Evolutionary conservation across 64 coral and sea anemone species (phyloP), one percentile per base, ranked within the genome.

Genomic region (Trachythela sp.): DNA sequence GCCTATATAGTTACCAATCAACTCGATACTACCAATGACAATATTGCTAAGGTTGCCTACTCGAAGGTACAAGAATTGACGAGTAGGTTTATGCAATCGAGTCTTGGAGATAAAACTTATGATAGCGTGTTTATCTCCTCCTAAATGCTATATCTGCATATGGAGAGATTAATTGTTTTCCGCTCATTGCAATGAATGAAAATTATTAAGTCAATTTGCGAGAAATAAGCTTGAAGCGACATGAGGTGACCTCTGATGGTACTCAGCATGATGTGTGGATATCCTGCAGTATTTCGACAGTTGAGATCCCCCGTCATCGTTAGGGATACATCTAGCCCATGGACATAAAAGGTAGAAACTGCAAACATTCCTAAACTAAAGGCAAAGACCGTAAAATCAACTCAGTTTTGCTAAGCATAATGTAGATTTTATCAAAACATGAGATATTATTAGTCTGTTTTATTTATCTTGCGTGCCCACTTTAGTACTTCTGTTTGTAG

Each of bases 181-280:
- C 56, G 24, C 56, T 64, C 56, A 64, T 64, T 64, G 49, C 4
- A 64, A 64, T 64, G 56, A 64, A 64, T 64, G 56, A 64, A 64
- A 52, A 64, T 64, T 64, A 64, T 64, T 64, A 11, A 45, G 56
- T 24, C 56, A 64, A 64, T 64, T 64, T 64, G 56, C 8, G 56
- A 20, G 56, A 64, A 64, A 64, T 64, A n/a, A 24, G 56, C 56
- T 64, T 20, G 26, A 64, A 9, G 56, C 56, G 56, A 64, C 56
- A 27, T 64, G 56, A 64, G 56, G 56, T 26, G 56, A 64, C 56
- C 56, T 64, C 17, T 64, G 56, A 64, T 64, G 56, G 56, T 64
- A n/a, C 56, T 26, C 56, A 64, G 56, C 56, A 64, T 64, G 56
- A 64, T 64, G 56, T 64, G 56, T 64, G 56, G 56, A 64, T 64